phyloP scores from a whole-genome alignment of 2,888 invertebrate species.

The Steinernema scapterisci region DNA sequence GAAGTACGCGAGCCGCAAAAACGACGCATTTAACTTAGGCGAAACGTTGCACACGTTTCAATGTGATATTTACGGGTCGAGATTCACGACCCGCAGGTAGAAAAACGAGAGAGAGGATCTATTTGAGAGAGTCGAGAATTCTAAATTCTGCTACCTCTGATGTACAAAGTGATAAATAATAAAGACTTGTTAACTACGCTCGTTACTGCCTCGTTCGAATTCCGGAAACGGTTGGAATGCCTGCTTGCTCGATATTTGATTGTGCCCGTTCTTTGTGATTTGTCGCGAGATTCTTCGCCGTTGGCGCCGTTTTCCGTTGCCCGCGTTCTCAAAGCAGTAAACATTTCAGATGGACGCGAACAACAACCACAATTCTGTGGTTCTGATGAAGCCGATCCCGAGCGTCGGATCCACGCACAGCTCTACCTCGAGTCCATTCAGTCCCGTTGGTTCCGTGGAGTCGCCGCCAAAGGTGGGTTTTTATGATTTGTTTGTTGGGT shows the following conservation, averaged over 20 bases:
- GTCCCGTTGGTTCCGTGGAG: background rate
- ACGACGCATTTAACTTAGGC: background rate
- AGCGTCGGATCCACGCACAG: background rate
- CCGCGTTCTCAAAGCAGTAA: background rate
- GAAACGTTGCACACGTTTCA: background rate
- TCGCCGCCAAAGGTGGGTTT: slow-evolving; percentile 15
- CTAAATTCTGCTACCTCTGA: background rate
- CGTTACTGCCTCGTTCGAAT: background rate
- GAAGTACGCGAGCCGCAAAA: background rate
- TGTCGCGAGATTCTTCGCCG: background rate
- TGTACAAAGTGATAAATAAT: slow-evolving; percentile 20
- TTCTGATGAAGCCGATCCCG: background rate
- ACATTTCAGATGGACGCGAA: background rate
- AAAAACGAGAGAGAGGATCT: too few species aligned
- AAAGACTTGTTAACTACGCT: background rate
- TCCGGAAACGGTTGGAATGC: background rate
- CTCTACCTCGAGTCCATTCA: background rate
- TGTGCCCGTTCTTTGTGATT: too few species aligned
- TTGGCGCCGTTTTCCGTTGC: background rate
- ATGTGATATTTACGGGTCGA: background rate
- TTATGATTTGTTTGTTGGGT: background rate
- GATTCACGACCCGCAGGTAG: background rate
- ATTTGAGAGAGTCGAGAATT: background rate
- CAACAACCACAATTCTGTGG: background rate
- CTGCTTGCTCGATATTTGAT: slow-evolving; percentile 5